Evolutionary conservation across 2,888 invertebrate genomes (phyloP).

Genomic region (Thymelicus sylvestris): DNA sequence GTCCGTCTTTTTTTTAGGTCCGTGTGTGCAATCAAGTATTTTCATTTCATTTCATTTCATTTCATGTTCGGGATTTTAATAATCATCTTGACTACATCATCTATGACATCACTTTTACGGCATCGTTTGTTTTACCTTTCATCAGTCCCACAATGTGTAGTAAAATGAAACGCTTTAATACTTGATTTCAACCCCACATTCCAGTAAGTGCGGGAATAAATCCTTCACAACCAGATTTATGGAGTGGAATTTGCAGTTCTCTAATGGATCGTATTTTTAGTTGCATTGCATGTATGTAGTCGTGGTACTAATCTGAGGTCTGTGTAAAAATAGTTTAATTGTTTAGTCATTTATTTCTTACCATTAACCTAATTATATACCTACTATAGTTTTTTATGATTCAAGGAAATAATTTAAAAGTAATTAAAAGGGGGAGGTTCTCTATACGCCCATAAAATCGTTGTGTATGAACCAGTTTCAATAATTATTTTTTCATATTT

Average conservation of each 20-base stretch:
- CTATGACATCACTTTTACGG: not conserved
- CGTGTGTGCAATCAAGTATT: too few species aligned
- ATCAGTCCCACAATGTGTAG: constrained; percentile 4
- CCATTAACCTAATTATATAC: too few species aligned
- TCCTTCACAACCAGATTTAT: constrained; percentile 17
- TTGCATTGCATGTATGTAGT: constrained; percentile 5
- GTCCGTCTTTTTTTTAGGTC: too few species aligned
- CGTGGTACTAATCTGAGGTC: constrained; percentile 3
- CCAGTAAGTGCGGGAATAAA: constrained; percentile 21
- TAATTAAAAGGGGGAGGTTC: too few species aligned
- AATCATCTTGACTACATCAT: not conserved
- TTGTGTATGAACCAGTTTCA: too few species aligned
- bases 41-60: too few species aligned
- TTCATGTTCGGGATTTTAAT: too few species aligned
- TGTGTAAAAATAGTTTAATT: not conserved
- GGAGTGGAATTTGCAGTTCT: constrained; percentile 17
- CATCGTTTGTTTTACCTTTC: not conserved
- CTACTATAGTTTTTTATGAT: too few species aligned
- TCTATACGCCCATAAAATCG: too few species aligned
- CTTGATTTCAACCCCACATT: constrained; percentile 7
- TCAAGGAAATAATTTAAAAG: too few species aligned
- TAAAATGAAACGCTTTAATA: constrained; percentile 1
- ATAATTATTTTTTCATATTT: too few species aligned
- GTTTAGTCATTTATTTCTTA: not conserved
- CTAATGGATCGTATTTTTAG: constrained; percentile 13